A percentile compares a stretch with the other conserved stretches of the same genome.
phyloP scores from a whole-genome alignment of 2,797 vertebrate genomes.

The Pogoniulus pusillus region DNA sequence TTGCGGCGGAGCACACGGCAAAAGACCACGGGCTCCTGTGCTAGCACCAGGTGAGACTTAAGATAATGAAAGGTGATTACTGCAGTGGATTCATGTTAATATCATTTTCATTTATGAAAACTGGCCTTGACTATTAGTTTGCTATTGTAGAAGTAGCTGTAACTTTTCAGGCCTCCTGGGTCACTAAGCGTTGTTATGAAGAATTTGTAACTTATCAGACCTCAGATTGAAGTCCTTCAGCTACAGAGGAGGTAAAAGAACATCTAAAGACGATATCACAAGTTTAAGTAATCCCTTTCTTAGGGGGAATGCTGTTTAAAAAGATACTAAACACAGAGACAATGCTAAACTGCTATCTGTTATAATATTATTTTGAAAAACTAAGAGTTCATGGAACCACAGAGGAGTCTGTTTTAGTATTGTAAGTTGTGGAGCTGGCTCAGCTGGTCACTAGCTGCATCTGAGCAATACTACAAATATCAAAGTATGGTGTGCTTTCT shows the following conservation, averaged over 20 bases:
- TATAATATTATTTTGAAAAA: background rate
- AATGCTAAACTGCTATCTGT: background rate
- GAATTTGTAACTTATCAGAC: background rate
- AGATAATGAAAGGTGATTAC: background rate
- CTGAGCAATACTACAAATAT: background rate
- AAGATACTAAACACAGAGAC: background rate
- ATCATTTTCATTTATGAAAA: background rate
- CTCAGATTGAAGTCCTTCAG: background rate
- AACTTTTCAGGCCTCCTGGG: background rate
- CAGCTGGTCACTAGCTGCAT: background rate
- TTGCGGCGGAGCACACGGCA: slow-evolving; percentile 99
- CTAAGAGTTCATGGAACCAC: background rate
- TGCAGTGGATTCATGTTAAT: background rate
- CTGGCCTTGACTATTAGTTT: background rate
- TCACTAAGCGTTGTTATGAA: fast-evolving
- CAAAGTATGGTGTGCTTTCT: background rate
- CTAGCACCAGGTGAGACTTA: slow-evolving; percentile 92
- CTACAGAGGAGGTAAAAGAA: background rate
- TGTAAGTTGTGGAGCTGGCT: background rate
- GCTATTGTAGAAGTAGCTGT: background rate
- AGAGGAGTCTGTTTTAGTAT: background rate
- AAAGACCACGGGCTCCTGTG: slow-evolving; percentile 99
- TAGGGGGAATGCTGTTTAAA: background rate
- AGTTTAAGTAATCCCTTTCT: background rate
- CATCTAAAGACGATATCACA: background rate